These are phyloP conservation scores for Tympanoctomys barrerae DNA, from an alignment of 2,797 vertebrate species.

Conservation along the genomic window DNA sequence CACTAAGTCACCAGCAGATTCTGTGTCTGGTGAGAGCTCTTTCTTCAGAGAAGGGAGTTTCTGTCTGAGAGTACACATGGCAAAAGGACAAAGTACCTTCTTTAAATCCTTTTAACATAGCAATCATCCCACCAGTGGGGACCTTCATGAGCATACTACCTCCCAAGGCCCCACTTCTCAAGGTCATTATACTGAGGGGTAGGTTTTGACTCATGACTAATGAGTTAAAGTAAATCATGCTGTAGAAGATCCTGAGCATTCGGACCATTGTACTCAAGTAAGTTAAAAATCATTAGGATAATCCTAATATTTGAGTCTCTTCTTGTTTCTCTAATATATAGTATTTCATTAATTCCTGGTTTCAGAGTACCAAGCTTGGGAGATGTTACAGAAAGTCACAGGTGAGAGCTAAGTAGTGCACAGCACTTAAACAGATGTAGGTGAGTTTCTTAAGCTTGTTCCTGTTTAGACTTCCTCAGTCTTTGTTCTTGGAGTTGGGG, in stretches of 20 bases:
- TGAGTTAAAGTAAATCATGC: not conserved
- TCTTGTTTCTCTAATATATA: not conserved
- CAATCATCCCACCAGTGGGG: not conserved
- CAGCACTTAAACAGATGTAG: not conserved
- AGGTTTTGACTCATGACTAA: not conserved
- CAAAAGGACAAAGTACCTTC: fast-evolving
- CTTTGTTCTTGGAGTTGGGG: not conserved
- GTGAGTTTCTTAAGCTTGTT: not conserved
- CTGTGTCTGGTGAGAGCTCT: not conserved
- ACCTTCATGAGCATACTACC: not conserved
- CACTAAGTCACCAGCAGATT: not conserved
- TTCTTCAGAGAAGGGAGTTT: not conserved
- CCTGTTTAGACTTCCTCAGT: not conserved
- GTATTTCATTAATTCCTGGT: not conserved
- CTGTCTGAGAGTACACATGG: not conserved
- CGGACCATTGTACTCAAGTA: not conserved
- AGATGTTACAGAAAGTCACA: not conserved
- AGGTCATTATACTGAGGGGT: not conserved
- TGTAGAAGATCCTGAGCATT: not conserved
- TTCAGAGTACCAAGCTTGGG: not conserved
- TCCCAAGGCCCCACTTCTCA: not conserved
- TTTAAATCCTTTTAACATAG: not conserved
- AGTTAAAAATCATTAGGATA: constrained; percentile 16
- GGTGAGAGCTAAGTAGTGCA: not conserved
- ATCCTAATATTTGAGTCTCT: not conserved